Percentiles rank a stretch among this genome's conserved stretches.
Conservation (phyloP, 1,140 invertebrate genomes). For the Lucilia sericata region DNA sequence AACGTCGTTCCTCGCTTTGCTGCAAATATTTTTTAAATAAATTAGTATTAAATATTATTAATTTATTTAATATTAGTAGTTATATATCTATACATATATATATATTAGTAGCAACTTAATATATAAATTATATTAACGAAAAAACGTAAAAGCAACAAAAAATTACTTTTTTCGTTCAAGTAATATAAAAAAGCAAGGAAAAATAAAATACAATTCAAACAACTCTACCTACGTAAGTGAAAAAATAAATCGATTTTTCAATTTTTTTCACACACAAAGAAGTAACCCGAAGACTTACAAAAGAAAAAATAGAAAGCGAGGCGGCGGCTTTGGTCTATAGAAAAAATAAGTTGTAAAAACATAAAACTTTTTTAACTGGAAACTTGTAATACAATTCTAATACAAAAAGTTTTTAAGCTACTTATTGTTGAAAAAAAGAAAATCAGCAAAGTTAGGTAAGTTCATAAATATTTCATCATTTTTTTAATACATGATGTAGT, state of each 20-base stretch:
- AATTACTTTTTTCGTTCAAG: conserved; percentile 32
- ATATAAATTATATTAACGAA: conserved; percentile 30
- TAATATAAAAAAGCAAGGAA: conserved; percentile 28
- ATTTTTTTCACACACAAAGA: conserved; percentile 35
- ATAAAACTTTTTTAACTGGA: conserved; percentile 11
- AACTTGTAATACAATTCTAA: conserved; percentile 27
- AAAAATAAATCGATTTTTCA: conserved; percentile 40
- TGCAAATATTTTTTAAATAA: conserved; percentile 41
- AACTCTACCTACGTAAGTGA: conserved; percentile 17
- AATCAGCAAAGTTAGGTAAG: conserved; percentile 35
- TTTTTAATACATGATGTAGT: neutral
- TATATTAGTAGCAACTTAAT: conserved; percentile 35
- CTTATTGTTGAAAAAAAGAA: neutral
- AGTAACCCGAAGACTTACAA: conserved; percentile 6
- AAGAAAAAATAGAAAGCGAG: conserved; percentile 37
- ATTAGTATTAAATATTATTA: conserved; percentile 37
- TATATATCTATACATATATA: neutral
- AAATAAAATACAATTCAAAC: neutral
- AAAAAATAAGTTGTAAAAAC: conserved; percentile 32
- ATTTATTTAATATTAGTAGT: conserved; percentile 37
- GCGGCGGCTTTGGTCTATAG: conserved; percentile 35
- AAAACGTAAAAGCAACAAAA: conserved; percentile 20
- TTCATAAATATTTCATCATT: conserved; percentile 24
- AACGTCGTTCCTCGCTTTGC: conserved; percentile 43
- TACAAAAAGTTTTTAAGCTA: neutral